Evolutionary conservation across 2,113 vertebrate genomes (phyloP).

Genomic region (Lethenteron reissneri): DNA sequence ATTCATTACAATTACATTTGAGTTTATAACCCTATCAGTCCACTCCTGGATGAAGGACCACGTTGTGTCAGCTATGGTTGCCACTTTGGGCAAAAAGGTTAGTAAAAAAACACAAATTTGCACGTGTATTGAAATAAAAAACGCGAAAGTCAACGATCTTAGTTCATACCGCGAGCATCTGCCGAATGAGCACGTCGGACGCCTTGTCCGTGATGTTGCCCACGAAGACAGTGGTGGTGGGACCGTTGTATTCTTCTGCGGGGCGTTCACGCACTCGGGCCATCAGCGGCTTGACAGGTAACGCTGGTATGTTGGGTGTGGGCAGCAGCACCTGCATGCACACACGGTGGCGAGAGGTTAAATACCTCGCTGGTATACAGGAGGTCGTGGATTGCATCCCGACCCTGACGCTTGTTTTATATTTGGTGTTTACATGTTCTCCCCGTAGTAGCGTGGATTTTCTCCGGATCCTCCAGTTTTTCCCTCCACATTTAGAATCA

Average conservation of each 20-base stretch:
- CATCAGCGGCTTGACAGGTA: conserved; percentile 50
- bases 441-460: too few species aligned
- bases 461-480: too few species aligned
- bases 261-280: conserved; percentile 47
- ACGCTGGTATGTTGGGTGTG: conserved; percentile 44
- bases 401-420: background rate
- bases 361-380: conserved; percentile 7
- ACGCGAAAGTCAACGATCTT: too few species aligned
- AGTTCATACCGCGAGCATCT: conserved; percentile 67
- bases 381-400: background rate
- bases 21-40: too few species aligned
- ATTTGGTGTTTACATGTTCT: background rate
- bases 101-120: too few species aligned
- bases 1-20: too few species aligned
- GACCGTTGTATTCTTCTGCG: conserved; percentile 58
- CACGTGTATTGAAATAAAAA: too few species aligned
- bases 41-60: too few species aligned
- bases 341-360: conserved; percentile 1
- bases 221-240: conserved; percentile 92
- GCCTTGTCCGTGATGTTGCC: conserved; percentile 97
- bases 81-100: too few species aligned
- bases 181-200: conserved; percentile 92
- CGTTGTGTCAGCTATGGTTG: too few species aligned
- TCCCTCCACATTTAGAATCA: too few species aligned
- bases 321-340: conserved; percentile 46